These are phyloP conservation scores for Macropodus opercularis DNA, from an alignment of 2,797 vertebrate genomes.

Conservation along the genomic window DNA sequence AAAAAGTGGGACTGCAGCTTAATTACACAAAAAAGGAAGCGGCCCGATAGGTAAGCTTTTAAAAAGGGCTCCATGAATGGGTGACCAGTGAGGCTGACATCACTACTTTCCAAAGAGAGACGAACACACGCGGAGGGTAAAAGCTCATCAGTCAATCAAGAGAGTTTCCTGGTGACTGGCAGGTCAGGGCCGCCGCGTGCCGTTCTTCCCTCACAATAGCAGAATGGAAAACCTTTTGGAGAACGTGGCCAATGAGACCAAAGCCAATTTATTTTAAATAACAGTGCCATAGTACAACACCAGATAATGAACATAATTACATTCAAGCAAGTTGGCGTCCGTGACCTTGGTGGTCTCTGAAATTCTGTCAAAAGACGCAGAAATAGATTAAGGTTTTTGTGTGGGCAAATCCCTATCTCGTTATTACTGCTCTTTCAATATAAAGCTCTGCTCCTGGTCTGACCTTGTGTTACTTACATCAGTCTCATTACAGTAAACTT, in stretches of 20 bases:
- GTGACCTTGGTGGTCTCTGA: slow-evolving; percentile 72
- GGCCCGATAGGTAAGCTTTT: slow-evolving; percentile 17
- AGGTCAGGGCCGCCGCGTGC: slow-evolving; percentile 48
- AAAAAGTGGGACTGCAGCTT: slow-evolving; percentile 31
- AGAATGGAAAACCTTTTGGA: slow-evolving; percentile 45
- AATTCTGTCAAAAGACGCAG: slow-evolving; percentile 66
- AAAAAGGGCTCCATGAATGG: slow-evolving; percentile 22
- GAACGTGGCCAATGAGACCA: slow-evolving; percentile 50
- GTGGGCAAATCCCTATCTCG: slow-evolving; percentile 68
- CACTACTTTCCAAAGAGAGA: slow-evolving; percentile 56
- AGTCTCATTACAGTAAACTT: slow-evolving; percentile 58
- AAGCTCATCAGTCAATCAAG: slow-evolving; percentile 64
- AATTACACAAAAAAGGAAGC: slow-evolving; percentile 33
- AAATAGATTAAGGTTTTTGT: slow-evolving; percentile 72
- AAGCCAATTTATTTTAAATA: slow-evolving; percentile 75
- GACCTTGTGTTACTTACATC: slow-evolving; percentile 73
- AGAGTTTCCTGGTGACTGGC: slow-evolving; percentile 62
- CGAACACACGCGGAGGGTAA: slow-evolving; percentile 39
- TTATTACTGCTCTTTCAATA: slow-evolving; percentile 67
- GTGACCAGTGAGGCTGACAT: slow-evolving; percentile 17
- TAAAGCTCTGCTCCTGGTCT: slow-evolving; percentile 41
- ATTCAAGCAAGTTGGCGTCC: slow-evolving; percentile 61
- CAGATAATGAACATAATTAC: slow-evolving; percentile 78
- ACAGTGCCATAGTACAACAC: slow-evolving; percentile 57
- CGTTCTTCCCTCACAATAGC: slow-evolving; percentile 49